A percentile compares a stretch with the other conserved stretches of the same genome.
phyloP scores from a whole-genome alignment of 2,797 vertebrate genomes.

The Chrosomus eos region DNA sequence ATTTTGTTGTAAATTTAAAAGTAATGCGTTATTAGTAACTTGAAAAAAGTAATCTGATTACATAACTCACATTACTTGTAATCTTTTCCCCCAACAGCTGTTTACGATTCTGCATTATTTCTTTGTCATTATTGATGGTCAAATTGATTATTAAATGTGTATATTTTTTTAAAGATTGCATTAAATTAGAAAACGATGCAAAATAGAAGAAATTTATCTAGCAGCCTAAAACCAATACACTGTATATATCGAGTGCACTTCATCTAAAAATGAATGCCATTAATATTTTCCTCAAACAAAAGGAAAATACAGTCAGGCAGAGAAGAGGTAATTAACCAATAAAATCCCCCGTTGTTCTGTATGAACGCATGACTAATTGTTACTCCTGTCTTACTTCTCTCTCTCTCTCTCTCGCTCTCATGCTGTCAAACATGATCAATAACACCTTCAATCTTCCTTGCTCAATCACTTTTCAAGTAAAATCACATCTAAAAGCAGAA shows the following conservation, averaged over 20 bases:
- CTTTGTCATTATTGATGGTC: not conserved
- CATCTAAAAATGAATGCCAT: not conserved
- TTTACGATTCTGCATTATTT: not conserved
- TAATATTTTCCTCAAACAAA: not conserved
- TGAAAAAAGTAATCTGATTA: not conserved
- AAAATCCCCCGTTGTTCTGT: conserved; percentile 7
- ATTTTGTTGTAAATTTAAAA: not conserved
- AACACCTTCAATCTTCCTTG: conserved; percentile 2
- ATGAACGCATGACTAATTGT: conserved; percentile 28
- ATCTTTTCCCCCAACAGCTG: not conserved
- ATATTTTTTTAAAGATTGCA: not conserved
- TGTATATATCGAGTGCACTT: not conserved
- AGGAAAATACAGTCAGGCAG: conserved; percentile 7
- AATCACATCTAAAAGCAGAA: conserved; percentile 32
- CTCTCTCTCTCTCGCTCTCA: not conserved
- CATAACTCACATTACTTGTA: no score
- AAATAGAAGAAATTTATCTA: not conserved
- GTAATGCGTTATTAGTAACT: not conserved
- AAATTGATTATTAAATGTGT: not conserved
- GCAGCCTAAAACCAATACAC: not conserved
- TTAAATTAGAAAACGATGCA: not conserved
- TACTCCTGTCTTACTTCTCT: conserved; percentile 11
- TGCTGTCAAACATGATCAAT: conserved; percentile 30
- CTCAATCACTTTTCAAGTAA: conserved; percentile 25
- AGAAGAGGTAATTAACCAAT: conserved; percentile 46